These are phyloP conservation scores for Myotis planiceps DNA, from an alignment of 2,797 vertebrate genomes.

Conservation along the genomic window DNA sequence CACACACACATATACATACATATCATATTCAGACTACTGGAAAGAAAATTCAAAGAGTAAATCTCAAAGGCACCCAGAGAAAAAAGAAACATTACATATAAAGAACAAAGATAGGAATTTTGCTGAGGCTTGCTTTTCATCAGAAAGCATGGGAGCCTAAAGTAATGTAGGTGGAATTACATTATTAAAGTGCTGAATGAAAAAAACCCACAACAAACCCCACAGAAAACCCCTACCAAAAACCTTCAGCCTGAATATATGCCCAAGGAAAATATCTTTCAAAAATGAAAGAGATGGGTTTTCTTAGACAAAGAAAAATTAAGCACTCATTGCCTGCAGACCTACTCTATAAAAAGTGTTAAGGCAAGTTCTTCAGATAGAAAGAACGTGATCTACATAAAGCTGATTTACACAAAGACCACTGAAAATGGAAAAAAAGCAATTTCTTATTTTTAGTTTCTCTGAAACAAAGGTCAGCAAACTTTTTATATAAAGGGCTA, in stretches of 20 bases:
- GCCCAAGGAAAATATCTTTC: background rate
- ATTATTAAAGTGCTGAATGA: background rate
- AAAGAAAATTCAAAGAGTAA: background rate
- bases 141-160: background rate
- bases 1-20: background rate
- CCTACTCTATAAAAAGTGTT: background rate
- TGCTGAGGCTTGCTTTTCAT: background rate
- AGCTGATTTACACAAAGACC: background rate
- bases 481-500: conserved; percentile 11
- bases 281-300: background rate
- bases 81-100: background rate
- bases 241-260: background rate
- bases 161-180: background rate
- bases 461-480: background rate
- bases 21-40: background rate
- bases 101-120: conserved; percentile 13
- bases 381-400: background rate
- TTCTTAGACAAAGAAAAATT: background rate
- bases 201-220: background rate
- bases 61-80: background rate
- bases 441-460: background rate
- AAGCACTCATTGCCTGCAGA: background rate
- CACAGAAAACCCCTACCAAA: too few species aligned
- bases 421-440: background rate
- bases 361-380: background rate